Base-by-base conservation (phyloP, 2,888 invertebrate species). In the Drosophila pegasa region DNA sequence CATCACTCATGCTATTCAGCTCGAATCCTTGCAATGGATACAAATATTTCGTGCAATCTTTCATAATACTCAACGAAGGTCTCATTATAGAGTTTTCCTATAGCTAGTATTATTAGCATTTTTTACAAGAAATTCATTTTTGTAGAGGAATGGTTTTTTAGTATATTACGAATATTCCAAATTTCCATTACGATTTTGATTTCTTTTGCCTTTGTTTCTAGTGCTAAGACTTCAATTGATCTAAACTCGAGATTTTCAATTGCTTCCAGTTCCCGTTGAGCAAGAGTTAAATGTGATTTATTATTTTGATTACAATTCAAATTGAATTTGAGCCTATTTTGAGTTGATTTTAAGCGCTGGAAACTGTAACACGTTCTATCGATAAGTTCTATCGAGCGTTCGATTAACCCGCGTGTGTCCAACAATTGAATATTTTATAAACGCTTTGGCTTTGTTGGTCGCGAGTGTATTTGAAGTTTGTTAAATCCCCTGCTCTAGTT, bases 31-130 rank as follows among this genome's bases (percentile, higher is more conserved):
- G 20, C 51, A 31, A 41, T 25, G 29, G 31, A 18, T 3, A 37
- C 5, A 33, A 37, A 55, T 51, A 12, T 20, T 16, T 51, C 18
- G 10, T n/a, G 18, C n/a, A 33, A 16, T 27, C 37, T 20, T 20
- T 57, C 45, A 52, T 54, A 47, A 22, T 48, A 33, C 33, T n/a
- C 38, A 61, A 38, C 62, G 10, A 51, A 47, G 68, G 33, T 56
- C 27, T 45, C 18, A 38, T 38, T n/a, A 29, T 16, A 56, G 27
- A 33, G 4, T 20, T 45, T 61, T 72, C 35, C 50, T 61, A 43
- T 58, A 48, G 51, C 47, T 47, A 71, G 69, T 70, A 71, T 70
- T 71, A 67, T 60, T 51, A 48, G 67, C 67, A 68, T 68, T 68
- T 43, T 64, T 57, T 22, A 48, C 14, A 48, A 31, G 54, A 54